Percentiles rank a stretch among this genome's conserved stretches.
These are phyloP conservation scores for Scolopax mira DNA, from an alignment of 2,113 vertebrate genomes.

Conservation along the genomic window DNA sequence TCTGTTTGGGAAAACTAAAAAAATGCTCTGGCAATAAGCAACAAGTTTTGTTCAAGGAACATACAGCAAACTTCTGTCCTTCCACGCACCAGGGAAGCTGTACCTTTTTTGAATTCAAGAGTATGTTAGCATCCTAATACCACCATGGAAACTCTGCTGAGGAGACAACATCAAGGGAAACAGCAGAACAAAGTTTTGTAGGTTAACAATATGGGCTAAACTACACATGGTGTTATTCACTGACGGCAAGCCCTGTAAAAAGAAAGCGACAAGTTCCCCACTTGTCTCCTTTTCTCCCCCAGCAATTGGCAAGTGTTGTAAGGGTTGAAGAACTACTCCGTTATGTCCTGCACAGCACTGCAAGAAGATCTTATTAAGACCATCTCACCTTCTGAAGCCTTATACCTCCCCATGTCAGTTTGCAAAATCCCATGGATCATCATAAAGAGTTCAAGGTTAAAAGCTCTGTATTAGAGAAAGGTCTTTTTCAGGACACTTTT, in stretches of 20 bases:
- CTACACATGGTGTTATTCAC: neutral
- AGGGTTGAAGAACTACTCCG: neutral
- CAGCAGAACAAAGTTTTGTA: neutral
- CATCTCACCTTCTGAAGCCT: neutral
- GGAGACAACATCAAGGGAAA: neutral
- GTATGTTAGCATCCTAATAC: neutral
- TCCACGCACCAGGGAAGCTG: neutral
- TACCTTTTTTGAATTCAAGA: neutral
- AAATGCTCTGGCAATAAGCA: neutral
- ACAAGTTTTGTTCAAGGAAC: neutral
- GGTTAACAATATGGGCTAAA: constrained; percentile 12
- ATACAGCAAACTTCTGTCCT: neutral
- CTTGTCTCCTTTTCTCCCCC: neutral
- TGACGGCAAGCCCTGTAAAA: neutral
- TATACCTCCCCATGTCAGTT: neutral
- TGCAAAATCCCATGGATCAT: neutral
- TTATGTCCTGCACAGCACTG: neutral
- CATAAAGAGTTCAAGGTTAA: neutral
- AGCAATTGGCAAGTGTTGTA: neutral
- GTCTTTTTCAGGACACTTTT: neutral
- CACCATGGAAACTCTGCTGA: neutral
- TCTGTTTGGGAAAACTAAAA: neutral
- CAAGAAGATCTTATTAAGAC: neutral
- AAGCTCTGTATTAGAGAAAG: neutral
- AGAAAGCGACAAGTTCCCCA: neutral